These are phyloP conservation scores for Xyliphius kryptos DNA, from an alignment of 2,113 vertebrate species.

Conservation along the genomic window DNA sequence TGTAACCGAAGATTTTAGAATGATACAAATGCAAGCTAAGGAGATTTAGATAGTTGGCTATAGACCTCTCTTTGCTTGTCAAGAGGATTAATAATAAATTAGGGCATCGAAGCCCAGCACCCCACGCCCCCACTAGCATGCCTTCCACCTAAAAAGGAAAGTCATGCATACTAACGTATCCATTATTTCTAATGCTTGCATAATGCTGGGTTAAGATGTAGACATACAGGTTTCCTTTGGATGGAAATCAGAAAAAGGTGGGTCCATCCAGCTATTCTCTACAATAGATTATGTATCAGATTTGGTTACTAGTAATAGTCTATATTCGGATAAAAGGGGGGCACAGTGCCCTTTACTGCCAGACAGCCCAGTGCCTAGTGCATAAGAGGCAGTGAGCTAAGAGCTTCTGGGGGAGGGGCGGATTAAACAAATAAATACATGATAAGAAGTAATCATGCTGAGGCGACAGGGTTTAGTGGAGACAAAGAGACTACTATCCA, in stretches of 20 bases:
- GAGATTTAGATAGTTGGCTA: slow-evolving; percentile 40
- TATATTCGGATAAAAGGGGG: slow-evolving; percentile 35
- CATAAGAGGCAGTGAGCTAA: slow-evolving; percentile 54
- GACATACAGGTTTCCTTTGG: slow-evolving; percentile 42
- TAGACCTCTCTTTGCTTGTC: slow-evolving; percentile 53
- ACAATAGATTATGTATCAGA: slow-evolving; percentile 34
- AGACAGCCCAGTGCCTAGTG: slow-evolving; percentile 53
- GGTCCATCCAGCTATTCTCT: slow-evolving; percentile 49
- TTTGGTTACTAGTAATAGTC: slow-evolving; percentile 5
- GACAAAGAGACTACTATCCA: slow-evolving; percentile 65
- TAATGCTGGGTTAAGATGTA: slow-evolving; percentile 53
- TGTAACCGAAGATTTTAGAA: too few species aligned
- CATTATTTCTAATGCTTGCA: slow-evolving; percentile 69
- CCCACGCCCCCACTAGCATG: slow-evolving; percentile 33
- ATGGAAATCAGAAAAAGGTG: slow-evolving; percentile 51
- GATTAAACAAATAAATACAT: slow-evolving; percentile 76
- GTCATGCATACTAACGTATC: slow-evolving; percentile 72
- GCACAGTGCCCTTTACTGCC: slow-evolving; percentile 44
- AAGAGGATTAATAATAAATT: slow-evolving; percentile 74
- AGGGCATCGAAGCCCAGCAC: slow-evolving; percentile 51
- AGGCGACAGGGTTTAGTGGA: slow-evolving; percentile 53
- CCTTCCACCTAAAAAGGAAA: slow-evolving; percentile 58
- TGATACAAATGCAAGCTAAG: too few species aligned
- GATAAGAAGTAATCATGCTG: slow-evolving; percentile 70
- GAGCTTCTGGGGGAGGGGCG: slow-evolving; percentile 59